Conservation (phyloP, 2,113 vertebrate genomes). For the Rhynchomys soricoides region DNA sequence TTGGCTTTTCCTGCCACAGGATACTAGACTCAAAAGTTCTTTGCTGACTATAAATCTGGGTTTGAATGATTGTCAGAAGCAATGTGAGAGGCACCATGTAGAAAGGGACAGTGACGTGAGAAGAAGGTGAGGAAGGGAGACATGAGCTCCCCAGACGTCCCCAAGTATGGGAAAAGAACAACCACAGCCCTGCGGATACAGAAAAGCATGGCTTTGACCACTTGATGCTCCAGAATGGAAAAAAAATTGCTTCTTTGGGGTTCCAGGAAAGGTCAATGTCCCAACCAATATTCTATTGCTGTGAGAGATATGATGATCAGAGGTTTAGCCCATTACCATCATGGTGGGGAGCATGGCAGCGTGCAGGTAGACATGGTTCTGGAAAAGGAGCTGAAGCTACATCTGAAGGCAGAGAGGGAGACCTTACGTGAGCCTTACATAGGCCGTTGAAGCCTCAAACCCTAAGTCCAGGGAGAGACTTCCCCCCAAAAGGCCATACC, state of each 20-base stretch:
- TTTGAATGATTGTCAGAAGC: neutral
- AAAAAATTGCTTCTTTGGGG: neutral
- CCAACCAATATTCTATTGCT: neutral
- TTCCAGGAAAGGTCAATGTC: neutral
- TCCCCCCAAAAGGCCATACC: neutral
- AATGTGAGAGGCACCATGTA: accelerated
- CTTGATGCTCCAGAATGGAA: accelerated
- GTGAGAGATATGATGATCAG: neutral
- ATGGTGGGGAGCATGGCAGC: neutral
- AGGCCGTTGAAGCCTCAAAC: neutral
- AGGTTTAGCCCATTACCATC: neutral
- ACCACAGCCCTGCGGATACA: accelerated
- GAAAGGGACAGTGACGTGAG: neutral
- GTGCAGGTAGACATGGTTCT: neutral
- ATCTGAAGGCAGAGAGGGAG: neutral
- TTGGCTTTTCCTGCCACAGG: neutral
- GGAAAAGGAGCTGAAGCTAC: neutral
- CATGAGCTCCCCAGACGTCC: accelerated
- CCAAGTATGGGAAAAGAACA: no score
- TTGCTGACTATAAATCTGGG: neutral
- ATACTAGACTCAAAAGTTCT: neutral
- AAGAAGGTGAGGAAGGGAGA: neutral
- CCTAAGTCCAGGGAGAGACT: neutral
- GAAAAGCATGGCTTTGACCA: accelerated
- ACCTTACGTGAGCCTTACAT: no score